These are phyloP conservation scores for Gymnocephalus cernua DNA, from an alignment of 2,113 vertebrate species.

Conservation along the genomic window DNA sequence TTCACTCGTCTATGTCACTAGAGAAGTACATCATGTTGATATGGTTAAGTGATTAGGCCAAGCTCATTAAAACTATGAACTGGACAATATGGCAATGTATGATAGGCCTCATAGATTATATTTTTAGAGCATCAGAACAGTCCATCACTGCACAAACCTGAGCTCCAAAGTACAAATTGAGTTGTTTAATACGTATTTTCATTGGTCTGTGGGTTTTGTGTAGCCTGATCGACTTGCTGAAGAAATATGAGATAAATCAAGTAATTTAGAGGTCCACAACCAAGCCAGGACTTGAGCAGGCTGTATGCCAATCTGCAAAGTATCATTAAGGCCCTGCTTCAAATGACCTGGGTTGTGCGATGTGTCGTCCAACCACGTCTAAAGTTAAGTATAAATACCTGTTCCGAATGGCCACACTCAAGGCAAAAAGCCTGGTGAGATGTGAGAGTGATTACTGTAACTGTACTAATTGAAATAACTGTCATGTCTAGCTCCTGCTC, in stretches of 20 bases:
- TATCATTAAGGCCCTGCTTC: neutral
- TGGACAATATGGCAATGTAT: slow-evolving; percentile 19
- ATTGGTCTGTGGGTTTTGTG: neutral
- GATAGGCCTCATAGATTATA: neutral
- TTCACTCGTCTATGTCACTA: slow-evolving; percentile 46
- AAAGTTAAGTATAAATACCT: neutral
- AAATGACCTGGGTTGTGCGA: neutral
- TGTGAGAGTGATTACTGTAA: neutral
- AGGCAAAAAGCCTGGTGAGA: neutral
- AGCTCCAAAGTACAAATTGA: neutral
- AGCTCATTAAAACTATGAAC: slow-evolving; percentile 34
- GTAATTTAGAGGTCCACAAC: neutral
- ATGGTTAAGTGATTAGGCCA: slow-evolving; percentile 38
- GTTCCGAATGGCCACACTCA: neutral
- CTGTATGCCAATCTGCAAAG: neutral
- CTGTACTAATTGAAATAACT: neutral
- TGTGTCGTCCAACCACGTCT: neutral
- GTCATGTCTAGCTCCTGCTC: too few relatives aligned
- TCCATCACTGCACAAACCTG: neutral
- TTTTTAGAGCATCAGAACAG: neutral
- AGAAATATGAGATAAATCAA: neutral
- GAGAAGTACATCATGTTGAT: slow-evolving; percentile 36
- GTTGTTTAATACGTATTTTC: neutral
- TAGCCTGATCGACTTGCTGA: neutral
- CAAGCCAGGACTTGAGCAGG: neutral